A percentile compares a stretch with the other conserved stretches of the same genome.
Conservation (phyloP, 2,797 vertebrate genomes). For the Philypnodon macrostomus region DNA sequence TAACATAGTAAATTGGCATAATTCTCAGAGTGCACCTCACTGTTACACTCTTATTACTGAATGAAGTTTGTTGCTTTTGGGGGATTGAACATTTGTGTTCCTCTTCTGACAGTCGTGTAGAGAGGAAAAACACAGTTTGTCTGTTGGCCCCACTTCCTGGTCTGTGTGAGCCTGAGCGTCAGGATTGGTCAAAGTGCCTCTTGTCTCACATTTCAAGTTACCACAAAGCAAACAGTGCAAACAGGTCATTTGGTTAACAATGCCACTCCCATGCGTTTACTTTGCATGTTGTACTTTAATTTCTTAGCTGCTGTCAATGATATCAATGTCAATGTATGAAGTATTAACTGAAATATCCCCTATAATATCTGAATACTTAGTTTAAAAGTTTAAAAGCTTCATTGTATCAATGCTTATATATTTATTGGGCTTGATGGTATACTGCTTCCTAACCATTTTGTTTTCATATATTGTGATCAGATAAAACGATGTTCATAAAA, state of each 20-base stretch:
- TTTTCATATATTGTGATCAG: too few relatives aligned
- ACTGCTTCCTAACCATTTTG: too few relatives aligned
- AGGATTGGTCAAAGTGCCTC: slow-evolving; percentile 49
- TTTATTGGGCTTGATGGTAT: too few relatives aligned
- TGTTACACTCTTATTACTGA: too few relatives aligned
- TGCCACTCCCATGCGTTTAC: slow-evolving; percentile 40
- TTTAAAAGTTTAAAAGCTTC: too few relatives aligned
- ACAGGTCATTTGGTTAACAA: slow-evolving; percentile 54
- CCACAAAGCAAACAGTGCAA: slow-evolving; percentile 62
- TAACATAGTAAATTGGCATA: too few relatives aligned
- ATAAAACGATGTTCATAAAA: too few relatives aligned
- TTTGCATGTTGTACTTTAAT: slow-evolving; percentile 25
- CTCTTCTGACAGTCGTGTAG: slow-evolving; percentile 59
- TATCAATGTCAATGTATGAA: too few relatives aligned
- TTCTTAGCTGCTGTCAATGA: slow-evolving; percentile 9
- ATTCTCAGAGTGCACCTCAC: too few relatives aligned
- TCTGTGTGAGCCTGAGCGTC: slow-evolving; percentile 48
- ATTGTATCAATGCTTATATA: too few relatives aligned
- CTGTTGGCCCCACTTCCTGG: slow-evolving; percentile 73
- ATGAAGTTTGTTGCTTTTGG: slow-evolving; percentile 38
- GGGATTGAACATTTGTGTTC: slow-evolving; percentile 63
- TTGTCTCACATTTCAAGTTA: slow-evolving; percentile 64
- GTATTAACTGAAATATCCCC: too few relatives aligned
- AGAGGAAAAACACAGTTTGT: slow-evolving; percentile 47
- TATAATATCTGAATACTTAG: too few relatives aligned